These are phyloP conservation scores for Meles meles DNA, from an alignment of 2,113 vertebrate genomes.

Conservation along the genomic window DNA sequence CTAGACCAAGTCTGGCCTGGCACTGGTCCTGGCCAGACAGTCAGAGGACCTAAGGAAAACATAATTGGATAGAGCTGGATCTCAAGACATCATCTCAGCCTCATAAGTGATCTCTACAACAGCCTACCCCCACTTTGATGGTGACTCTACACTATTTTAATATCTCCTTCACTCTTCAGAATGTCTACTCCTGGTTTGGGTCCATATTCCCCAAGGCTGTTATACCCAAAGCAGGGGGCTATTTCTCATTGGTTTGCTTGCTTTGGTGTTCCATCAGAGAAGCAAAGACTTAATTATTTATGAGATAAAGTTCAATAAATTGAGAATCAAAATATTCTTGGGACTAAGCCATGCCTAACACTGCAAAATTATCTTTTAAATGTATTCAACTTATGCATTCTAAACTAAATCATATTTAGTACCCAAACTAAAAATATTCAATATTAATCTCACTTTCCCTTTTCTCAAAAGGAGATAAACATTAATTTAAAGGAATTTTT, in stretches of 20 bases:
- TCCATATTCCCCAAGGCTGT: neutral
- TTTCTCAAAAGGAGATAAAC: neutral
- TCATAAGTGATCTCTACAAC: neutral
- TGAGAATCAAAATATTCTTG: neutral
- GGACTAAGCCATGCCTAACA: neutral
- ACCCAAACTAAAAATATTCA: constrained; percentile 2
- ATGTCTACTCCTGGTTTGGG: neutral
- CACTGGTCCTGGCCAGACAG: neutral
- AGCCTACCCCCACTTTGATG: neutral
- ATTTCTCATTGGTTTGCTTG: neutral
- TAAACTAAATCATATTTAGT: constrained; percentile 8
- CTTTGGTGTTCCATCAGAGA: neutral
- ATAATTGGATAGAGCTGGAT: neutral
- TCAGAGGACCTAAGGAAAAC: neutral
- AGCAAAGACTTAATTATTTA: neutral
- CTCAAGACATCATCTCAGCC: neutral
- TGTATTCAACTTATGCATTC: neutral
- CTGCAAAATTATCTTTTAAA: neutral
- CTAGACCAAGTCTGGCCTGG: neutral
- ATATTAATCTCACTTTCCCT: constrained; percentile 2
- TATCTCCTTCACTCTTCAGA: neutral
- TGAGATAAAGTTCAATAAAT: neutral
- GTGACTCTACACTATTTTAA: neutral
- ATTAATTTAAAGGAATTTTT: neutral
- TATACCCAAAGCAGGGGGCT: neutral